These are phyloP conservation scores for Pelochelys cantorii DNA, from an alignment of 2,797 vertebrate species.

Conservation along the genomic window DNA sequence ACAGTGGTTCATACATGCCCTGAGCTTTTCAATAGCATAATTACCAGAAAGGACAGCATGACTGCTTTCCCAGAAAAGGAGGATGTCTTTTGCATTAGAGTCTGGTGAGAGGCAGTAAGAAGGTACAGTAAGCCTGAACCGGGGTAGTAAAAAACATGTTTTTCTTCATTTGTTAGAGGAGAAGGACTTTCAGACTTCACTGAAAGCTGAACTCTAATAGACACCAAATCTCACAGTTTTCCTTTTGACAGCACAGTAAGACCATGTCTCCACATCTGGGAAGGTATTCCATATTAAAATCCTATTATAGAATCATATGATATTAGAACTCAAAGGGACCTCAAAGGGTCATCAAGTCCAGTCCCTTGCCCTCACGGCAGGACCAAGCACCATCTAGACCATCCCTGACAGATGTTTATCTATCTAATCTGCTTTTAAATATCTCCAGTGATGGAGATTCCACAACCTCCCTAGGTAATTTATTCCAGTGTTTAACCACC, in stretches of 20 bases:
- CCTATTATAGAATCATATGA: background rate
- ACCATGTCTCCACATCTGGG: too few relatives aligned
- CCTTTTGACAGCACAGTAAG: too few relatives aligned
- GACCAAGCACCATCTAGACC: too few relatives aligned
- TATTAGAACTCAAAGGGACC: too few relatives aligned
- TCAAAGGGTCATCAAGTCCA: too few relatives aligned
- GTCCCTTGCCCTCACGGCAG: too few relatives aligned
- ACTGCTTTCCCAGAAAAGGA: background rate
- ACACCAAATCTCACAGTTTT: background rate
- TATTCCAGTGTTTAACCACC: too few relatives aligned
- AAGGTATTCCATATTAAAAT: background rate
- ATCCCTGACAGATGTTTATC: too few relatives aligned
- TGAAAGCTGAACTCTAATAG: background rate
- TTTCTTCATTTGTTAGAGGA: background rate
- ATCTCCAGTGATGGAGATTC: too few relatives aligned
- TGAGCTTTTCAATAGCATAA: background rate
- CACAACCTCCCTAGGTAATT: too few relatives aligned
- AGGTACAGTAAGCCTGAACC: background rate
- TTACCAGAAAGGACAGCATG: background rate
- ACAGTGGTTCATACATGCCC: background rate
- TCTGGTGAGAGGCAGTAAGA: background rate
- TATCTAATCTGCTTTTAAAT: too few relatives aligned
- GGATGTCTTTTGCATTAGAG: background rate
- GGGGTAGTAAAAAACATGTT: background rate
- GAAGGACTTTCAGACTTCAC: background rate